Evolutionary conservation across 2,113 vertebrate species (phyloP), one percentile per base, ranked within the genome.

Genomic region (Prietella phreatophila): DNA sequence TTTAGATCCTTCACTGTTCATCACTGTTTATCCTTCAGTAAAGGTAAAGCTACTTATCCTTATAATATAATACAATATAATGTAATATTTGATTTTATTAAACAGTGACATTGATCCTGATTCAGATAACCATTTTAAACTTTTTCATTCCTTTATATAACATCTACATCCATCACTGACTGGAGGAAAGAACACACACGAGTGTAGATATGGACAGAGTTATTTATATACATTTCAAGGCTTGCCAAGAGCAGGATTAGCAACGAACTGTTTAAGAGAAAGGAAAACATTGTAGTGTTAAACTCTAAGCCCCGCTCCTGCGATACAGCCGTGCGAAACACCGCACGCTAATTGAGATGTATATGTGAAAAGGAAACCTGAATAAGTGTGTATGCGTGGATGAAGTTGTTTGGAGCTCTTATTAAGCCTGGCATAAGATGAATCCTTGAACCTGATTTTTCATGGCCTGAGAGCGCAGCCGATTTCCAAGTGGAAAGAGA

Each of bases 371-470:
- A 56, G 79, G 15, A 36, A 83, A 56, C 58, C 30, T 60, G 50
- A 83, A 75, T 58, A 33, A 80, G 30, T 36, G 36, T 79, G 63
- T 30, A 30, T 33, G 55, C 1, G 55, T 56, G 76, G n/a, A 55
- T 65, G 15, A 39, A 65, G 30, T 47, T 67, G 80, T 87, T 81
- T 87, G 63, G 53, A 60, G 76, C 56, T 80, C 36, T 53, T 67
- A 76, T 69, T 60, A 65, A 82, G 60, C 20, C 71, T 83, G 56
- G 60, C 60, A 81, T 84, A 17, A 33, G 42, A 85, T 61, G 65
- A 73, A 27, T 86, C 79, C 58, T n/a, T 65, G 69, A 89, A 80
- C 61, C 61, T 83, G 27, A 50, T 87, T 88, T 60, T 71, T 47
- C 50, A 73, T 73, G 86, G 50, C 86, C 63, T 87, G 17, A 82